Evolutionary conservation across 2,113 vertebrate species (phyloP).

Genomic region (Lepisosteus osseus): DNA sequence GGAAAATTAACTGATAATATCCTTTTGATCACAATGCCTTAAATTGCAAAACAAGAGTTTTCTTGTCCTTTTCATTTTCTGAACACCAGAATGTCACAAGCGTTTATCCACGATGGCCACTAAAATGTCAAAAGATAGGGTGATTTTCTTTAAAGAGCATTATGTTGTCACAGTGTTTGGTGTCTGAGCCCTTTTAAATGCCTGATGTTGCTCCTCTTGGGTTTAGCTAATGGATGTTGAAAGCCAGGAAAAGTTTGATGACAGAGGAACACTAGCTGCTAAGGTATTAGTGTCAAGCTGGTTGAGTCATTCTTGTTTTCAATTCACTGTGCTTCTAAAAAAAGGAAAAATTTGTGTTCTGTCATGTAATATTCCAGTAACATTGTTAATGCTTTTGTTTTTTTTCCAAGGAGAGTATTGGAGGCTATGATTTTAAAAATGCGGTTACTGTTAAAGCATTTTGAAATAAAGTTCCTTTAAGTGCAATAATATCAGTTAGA

Average conservation of each 20-base stretch:
- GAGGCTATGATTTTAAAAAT: too few species aligned
- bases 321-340: not conserved
- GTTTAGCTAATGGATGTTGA: constrained; percentile 39
- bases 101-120: constrained; percentile 1
- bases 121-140: constrained; percentile 14
- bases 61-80: not conserved
- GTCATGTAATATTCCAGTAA: too few species aligned
- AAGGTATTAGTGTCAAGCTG: constrained; percentile 40
- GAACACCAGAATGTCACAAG: constrained; percentile 6
- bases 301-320: constrained; percentile 30
- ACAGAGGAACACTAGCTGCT: constrained; percentile 21
- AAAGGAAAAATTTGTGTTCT: not conserved
- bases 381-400: too few species aligned
- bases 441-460: too few species aligned
- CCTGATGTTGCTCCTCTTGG: constrained; percentile 43
- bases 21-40: too few species aligned
- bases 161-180: constrained; percentile 6
- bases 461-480: too few species aligned
- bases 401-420: too few species aligned
- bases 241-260: constrained; percentile 36
- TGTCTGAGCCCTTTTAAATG: constrained; percentile 21
- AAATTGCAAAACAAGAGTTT: too few species aligned
- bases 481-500: too few species aligned
- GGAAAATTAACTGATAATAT: too few species aligned
- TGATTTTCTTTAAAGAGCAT: constrained; percentile 14